These are phyloP conservation scores for Raja brachyura DNA, from an alignment of 2,113 vertebrate genomes.

Conservation along the genomic window DNA sequence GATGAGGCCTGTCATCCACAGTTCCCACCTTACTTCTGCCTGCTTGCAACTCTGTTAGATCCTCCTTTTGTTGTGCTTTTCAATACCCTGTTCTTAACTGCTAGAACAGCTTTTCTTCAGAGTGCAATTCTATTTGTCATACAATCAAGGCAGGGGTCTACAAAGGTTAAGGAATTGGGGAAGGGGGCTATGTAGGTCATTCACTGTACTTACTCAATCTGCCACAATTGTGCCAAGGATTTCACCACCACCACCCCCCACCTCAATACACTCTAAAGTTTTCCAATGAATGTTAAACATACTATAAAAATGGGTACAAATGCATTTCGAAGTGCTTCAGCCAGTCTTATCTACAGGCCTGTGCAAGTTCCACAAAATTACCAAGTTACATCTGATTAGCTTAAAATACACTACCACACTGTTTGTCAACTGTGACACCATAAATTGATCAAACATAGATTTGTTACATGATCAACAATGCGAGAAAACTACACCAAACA, in stretches of 20 bases:
- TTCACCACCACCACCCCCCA: slow-evolving; percentile 8
- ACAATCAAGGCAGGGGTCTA: slow-evolving; percentile 32
- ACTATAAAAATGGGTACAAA: not conserved
- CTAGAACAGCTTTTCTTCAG: slow-evolving; percentile 35
- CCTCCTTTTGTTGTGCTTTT: slow-evolving; percentile 32
- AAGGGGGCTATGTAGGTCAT: slow-evolving; percentile 42
- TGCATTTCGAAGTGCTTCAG: not conserved
- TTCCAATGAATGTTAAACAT: slow-evolving; percentile 36
- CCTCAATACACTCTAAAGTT: slow-evolving; percentile 16
- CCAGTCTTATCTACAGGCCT: not conserved
- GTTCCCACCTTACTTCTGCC: slow-evolving; percentile 52
- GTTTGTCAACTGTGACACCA: slow-evolving; percentile 36
- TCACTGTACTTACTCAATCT: slow-evolving; percentile 39
- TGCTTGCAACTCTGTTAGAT: slow-evolving; percentile 45
- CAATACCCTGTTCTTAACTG: slow-evolving; percentile 33
- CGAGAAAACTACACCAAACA: slow-evolving; percentile 36
- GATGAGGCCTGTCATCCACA: slow-evolving; percentile 59
- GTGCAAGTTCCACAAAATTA: slow-evolving; percentile 23
- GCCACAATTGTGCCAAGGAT: slow-evolving; percentile 37
- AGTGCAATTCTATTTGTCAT: slow-evolving; percentile 22
- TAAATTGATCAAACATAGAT: slow-evolving; percentile 27
- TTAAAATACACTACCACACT: slow-evolving; percentile 26
- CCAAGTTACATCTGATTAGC: slow-evolving; percentile 33
- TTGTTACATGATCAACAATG: slow-evolving; percentile 33
- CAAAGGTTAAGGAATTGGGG: slow-evolving; percentile 37